Conservation (phyloP, 2,797 vertebrate genomes). For the Diglossa cyanea region DNA sequence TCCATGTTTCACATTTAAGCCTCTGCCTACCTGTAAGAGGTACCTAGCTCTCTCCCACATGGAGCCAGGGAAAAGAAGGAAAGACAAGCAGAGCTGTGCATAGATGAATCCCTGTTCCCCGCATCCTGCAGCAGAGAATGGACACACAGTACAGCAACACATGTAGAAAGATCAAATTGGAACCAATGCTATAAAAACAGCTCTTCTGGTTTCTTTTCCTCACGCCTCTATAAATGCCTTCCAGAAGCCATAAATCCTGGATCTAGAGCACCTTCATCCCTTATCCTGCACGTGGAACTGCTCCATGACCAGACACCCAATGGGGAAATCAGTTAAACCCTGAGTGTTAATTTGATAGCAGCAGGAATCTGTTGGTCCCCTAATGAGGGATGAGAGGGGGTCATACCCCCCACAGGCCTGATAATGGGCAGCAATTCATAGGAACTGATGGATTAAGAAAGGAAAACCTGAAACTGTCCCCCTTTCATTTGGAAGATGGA, state of each 20-base stretch:
- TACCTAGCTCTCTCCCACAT: not conserved
- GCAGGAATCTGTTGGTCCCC: not conserved
- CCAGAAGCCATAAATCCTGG: not conserved
- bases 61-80: not conserved
- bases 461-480: slow-evolving; percentile 23
- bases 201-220: not conserved
- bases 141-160: not conserved
- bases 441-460: slow-evolving; percentile 46
- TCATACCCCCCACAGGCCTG: not conserved
- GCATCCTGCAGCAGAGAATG: not conserved
- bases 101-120: not conserved
- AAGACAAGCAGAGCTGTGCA: not conserved
- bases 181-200: not conserved
- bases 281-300: accelerated
- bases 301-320: not conserved
- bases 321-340: not conserved
- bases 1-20: not conserved
- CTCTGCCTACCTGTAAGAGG: not conserved
- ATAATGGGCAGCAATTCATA: slow-evolving; percentile 13
- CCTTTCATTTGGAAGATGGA: not conserved
- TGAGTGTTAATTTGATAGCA: not conserved
- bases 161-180: not conserved
- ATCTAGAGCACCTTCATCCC: not conserved
- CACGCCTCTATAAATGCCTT: not conserved
- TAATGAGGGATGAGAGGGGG: slow-evolving; percentile 23